Conservation (phyloP, 35 echinoderm and acorn worm genomes). For the Stichopus chloronotus region DNA sequence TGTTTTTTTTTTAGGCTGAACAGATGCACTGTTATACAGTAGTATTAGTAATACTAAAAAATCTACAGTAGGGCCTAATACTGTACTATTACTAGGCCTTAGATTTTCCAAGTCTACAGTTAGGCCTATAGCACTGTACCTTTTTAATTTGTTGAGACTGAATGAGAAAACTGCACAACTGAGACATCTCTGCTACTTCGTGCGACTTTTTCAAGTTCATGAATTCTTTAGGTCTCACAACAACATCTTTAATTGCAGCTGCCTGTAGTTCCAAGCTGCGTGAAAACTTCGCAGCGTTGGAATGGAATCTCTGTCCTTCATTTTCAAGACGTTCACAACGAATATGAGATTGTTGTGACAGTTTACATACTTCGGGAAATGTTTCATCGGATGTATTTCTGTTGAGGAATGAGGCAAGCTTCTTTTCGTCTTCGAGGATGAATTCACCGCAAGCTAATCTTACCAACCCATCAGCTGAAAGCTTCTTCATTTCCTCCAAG, state of each 20-base stretch:
- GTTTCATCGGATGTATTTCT: background rate
- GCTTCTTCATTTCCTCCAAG: constrained; percentile 27
- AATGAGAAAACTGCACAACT: constrained; percentile 37
- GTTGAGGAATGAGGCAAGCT: background rate
- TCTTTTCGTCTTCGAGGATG: background rate
- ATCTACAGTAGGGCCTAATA: too few species aligned
- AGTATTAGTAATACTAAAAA: background rate
- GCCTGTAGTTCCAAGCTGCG: background rate
- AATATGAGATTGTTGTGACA: background rate
- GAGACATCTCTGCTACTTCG: constrained; percentile 78
- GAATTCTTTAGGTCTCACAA: constrained; percentile 58
- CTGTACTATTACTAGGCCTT: too few species aligned
- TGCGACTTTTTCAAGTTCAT: constrained; percentile 86
- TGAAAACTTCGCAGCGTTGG: background rate
- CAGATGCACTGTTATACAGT: background rate
- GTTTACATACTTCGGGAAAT: background rate
- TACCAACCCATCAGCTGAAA: background rate
- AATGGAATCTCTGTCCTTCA: background rate
- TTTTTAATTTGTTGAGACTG: constrained; percentile 44
- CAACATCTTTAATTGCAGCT: background rate
- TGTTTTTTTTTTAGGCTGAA: too few species aligned
- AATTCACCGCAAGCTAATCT: constrained; percentile 34
- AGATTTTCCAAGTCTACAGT: too few species aligned
- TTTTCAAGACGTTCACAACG: constrained; percentile 18
- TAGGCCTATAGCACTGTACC: constrained; percentile 44